Evolutionary conservation across 2,888 invertebrate species (phyloP).

Genomic region (Altica lythri): DNA sequence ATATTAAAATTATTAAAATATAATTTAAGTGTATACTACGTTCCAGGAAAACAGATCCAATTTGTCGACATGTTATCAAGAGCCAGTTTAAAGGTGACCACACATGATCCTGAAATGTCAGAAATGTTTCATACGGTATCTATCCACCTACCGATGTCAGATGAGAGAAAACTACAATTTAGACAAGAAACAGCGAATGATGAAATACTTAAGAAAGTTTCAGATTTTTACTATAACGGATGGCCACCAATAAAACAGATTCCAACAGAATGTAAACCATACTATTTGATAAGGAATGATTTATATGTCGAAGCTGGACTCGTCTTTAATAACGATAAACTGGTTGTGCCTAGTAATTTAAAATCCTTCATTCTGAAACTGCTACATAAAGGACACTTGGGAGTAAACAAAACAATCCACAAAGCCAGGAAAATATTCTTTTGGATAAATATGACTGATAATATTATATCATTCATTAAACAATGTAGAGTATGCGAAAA

Average conservation of each 20-base stretch:
- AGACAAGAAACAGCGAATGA: slow-evolving; percentile 31
- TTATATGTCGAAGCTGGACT: slow-evolving; percentile 32
- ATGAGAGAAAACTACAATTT: slow-evolving; percentile 25
- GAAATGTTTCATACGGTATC: slow-evolving; percentile 34
- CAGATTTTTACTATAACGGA: slow-evolving; percentile 33
- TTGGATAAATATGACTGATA: background rate
- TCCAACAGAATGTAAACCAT: slow-evolving; percentile 15
- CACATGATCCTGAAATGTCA: slow-evolving; percentile 27
- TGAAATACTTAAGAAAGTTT: slow-evolving; percentile 21
- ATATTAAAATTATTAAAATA: slow-evolving; percentile 33
- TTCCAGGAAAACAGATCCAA: slow-evolving; percentile 33
- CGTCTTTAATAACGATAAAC: slow-evolving; percentile 7
- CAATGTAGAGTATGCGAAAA: background rate
- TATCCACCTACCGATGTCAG: slow-evolving; percentile 32
- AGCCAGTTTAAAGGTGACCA: slow-evolving; percentile 15
- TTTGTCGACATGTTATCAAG: slow-evolving; percentile 35
- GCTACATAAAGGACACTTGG: slow-evolving; percentile 35
- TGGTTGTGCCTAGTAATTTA: slow-evolving; percentile 4
- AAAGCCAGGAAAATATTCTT: background rate
- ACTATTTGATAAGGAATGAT: slow-evolving; percentile 24
- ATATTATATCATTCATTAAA: background rate
- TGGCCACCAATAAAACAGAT: slow-evolving; percentile 30
- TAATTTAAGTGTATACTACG: slow-evolving; percentile 25
- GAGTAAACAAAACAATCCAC: background rate
- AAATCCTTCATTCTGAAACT: slow-evolving; percentile 22